Evolutionary conservation across 2,113 vertebrate species (phyloP).

Genomic region (Saguinus midas): DNA sequence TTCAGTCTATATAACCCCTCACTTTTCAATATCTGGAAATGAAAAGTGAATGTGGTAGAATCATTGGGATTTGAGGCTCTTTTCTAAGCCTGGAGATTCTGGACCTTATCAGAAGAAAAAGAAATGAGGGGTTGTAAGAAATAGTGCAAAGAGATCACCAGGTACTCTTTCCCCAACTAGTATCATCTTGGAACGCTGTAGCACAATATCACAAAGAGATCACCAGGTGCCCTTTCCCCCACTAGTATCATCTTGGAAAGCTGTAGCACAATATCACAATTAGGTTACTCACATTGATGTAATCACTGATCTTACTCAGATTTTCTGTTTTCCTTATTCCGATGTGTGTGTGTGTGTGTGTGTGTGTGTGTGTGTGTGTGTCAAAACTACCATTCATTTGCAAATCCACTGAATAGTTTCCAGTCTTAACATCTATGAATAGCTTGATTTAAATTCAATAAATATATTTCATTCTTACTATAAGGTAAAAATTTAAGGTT

Average conservation of each 20-base stretch:
- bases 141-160: background rate
- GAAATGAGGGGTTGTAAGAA: background rate
- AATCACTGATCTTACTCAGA: background rate
- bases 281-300: background rate
- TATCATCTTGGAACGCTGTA: background rate
- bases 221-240: background rate
- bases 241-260: background rate
- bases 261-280: background rate
- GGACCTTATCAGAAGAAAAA: no score
- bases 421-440: background rate
- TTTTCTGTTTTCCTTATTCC: background rate
- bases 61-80: no score
- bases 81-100: no score
- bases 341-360: background rate
- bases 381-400: background rate
- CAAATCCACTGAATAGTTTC: background rate
- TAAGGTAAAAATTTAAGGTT: background rate
- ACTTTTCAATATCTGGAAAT: no score
- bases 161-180: background rate
- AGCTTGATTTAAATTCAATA: background rate
- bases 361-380: background rate
- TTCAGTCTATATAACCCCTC: background rate
- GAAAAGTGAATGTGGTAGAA: no score
- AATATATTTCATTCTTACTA: background rate
- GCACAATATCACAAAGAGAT: background rate